Percentiles rank a stretch among this genome's conserved stretches.
Conservation (phyloP, 2,113 vertebrate species). For the Bubalus kerabau region DNA sequence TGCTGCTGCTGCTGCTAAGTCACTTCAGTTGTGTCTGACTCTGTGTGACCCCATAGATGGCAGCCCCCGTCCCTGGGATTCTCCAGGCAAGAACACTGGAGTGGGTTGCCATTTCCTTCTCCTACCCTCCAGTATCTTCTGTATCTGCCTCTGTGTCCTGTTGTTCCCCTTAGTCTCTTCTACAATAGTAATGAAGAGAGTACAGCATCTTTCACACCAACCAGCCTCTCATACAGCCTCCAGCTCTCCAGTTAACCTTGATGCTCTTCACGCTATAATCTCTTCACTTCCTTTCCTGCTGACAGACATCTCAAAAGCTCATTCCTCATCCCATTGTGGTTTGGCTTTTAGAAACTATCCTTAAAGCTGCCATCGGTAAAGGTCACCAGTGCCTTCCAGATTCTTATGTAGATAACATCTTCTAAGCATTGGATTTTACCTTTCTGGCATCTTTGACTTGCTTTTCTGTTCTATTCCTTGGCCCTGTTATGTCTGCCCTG, state of each 20-base stretch:
- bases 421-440: background rate
- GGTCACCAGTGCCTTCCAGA: background rate
- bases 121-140: background rate
- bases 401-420: background rate
- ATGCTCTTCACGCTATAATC: background rate
- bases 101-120: too few species aligned
- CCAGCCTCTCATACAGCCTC: background rate
- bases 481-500: background rate
- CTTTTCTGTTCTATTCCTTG: background rate
- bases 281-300: background rate
- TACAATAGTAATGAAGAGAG: background rate
- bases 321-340: background rate
- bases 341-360: background rate
- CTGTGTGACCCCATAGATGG: too few species aligned
- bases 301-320: background rate
- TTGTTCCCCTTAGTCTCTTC: background rate
- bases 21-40: too few species aligned
- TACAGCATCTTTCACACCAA: background rate
- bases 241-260: background rate
- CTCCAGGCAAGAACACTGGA: too few species aligned
- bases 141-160: background rate
- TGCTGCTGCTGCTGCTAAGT: too few species aligned
- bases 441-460: background rate
- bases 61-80: too few species aligned
- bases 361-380: background rate